Conservation (phyloP, 2,888 invertebrate genomes). For the Lasioglossum vierecki region DNA sequence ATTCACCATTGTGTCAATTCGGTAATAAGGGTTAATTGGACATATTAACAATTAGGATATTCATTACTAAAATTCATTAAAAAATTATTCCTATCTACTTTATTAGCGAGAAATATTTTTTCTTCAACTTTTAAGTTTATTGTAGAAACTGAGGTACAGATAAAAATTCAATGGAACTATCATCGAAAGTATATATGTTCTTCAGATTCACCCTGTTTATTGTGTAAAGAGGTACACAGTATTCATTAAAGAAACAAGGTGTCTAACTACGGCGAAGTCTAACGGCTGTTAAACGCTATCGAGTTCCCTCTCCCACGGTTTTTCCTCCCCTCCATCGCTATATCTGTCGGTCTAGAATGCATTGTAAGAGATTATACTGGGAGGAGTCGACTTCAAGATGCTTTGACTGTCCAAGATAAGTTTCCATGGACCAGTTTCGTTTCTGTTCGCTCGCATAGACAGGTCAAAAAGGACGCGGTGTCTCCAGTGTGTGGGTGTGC, state of each 20-base stretch:
- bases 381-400: constrained; percentile 55
- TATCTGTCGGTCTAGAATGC: constrained; percentile 63
- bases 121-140: too few relatives aligned
- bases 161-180: not conserved
- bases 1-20: too few relatives aligned
- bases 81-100: too few relatives aligned
- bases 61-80: too few relatives aligned
- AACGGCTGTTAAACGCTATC: constrained; percentile 57
- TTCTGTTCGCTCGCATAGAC: constrained; percentile 4
- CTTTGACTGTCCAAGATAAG: constrained; percentile 55
- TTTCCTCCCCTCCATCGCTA: constrained; percentile 30
- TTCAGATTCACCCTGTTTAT: not conserved
- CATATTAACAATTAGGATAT: too few relatives aligned
- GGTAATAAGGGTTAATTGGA: too few relatives aligned
- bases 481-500: constrained; percentile 40
- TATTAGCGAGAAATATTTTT: too few relatives aligned
- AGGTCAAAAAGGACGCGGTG: constrained; percentile 9
- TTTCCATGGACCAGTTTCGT: constrained; percentile 52
- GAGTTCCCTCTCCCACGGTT: constrained; percentile 43
- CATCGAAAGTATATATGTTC: not conserved
- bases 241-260: not conserved
- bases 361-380: constrained; percentile 57
- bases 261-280: constrained; percentile 28
- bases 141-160: too few relatives aligned
- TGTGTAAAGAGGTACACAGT: not conserved